A percentile compares a stretch with the other conserved stretches of the same genome.
These are phyloP conservation scores for Linepithema humile DNA, from an alignment of 1,140 invertebrate genomes.

Conservation along the genomic window DNA sequence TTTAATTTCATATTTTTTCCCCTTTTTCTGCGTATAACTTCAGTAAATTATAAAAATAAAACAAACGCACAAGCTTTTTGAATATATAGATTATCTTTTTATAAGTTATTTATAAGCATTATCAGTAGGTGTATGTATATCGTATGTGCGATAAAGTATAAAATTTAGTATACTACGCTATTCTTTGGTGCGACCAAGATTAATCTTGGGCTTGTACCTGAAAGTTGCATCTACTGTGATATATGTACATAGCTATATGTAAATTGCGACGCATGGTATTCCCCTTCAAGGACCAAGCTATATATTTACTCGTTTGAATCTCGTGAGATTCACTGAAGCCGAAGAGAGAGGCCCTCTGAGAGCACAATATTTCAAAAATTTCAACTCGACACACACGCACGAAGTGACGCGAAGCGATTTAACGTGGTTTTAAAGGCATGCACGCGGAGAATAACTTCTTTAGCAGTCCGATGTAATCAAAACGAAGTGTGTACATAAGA, in stretches of 20 bases:
- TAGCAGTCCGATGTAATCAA: not conserved
- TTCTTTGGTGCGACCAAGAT: not conserved
- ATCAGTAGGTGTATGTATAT: not conserved
- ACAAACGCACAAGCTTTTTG: not conserved
- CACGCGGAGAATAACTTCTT: constrained; percentile 17
- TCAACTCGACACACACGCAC: not conserved
- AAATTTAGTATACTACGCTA: not conserved
- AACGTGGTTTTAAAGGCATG: not conserved
- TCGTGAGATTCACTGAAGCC: not conserved
- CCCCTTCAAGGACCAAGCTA: not conserved
- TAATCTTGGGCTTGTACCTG: not conserved
- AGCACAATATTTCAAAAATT: not conserved
- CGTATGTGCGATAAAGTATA: not conserved
- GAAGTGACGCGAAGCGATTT: not conserved
- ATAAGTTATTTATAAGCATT: not conserved
- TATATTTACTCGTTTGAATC: not conserved
- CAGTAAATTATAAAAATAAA: not conserved
- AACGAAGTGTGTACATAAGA: not conserved
- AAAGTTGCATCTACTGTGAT: not conserved
- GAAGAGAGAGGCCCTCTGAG: not conserved
- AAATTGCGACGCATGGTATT: not conserved
- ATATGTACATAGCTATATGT: constrained; percentile 3
- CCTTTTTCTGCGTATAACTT: not conserved
- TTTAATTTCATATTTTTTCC: not conserved
- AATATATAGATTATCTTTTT: not conserved